A percentile compares a stretch with the other conserved stretches of the same genome.
These are phyloP conservation scores for Ictalurus punctatus DNA, from an alignment of 2,113 vertebrate species.

Conservation along the genomic window DNA sequence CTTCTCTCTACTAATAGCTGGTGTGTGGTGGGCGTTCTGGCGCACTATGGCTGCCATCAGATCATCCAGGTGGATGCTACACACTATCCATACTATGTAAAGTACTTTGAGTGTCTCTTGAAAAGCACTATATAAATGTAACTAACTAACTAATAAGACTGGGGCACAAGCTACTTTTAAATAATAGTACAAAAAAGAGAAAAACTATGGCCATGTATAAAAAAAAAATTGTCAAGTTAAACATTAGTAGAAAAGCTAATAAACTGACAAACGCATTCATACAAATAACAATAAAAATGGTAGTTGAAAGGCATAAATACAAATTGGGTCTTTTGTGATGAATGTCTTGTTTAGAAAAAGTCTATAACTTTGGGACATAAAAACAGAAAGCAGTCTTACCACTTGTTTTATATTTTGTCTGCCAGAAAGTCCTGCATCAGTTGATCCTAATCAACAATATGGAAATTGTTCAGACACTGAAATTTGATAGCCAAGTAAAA, in stretches of 20 bases:
- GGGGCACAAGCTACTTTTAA: neutral
- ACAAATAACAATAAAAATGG: neutral
- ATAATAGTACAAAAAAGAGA: neutral
- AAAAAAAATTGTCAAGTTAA: neutral
- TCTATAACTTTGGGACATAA: neutral
- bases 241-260: neutral
- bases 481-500: neutral
- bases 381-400: neutral
- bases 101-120: too few relatives aligned
- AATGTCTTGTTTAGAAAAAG: neutral
- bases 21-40: too few relatives aligned
- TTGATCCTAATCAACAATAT: neutral
- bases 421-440: neutral
- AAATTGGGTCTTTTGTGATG: neutral
- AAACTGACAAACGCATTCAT: neutral
- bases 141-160: too few relatives aligned
- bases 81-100: too few relatives aligned
- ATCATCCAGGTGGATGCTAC: too few relatives aligned
- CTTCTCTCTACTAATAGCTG: too few relatives aligned
- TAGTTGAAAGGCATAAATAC: neutral
- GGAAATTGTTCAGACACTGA: neutral
- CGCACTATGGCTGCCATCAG: too few relatives aligned
- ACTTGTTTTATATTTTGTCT: neutral
- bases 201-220: neutral
- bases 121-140: too few relatives aligned